Conservation (phyloP, 2,797 vertebrate species). For the Peromyscus attwateri region DNA sequence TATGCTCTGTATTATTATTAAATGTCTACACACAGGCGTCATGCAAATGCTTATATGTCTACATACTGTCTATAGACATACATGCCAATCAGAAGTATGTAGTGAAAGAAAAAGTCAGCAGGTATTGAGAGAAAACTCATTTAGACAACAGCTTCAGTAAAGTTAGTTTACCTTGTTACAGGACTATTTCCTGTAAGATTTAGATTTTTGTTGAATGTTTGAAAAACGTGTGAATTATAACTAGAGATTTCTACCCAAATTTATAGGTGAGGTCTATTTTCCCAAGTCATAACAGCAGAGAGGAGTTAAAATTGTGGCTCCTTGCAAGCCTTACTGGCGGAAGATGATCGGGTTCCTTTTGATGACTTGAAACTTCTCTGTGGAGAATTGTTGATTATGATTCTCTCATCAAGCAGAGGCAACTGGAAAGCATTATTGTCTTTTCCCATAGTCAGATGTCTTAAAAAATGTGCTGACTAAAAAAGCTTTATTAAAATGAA, state of each 20-base stretch:
- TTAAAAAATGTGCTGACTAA: not conserved
- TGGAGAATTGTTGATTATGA: not conserved
- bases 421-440: not conserved
- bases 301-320: not conserved
- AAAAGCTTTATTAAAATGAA: constrained; percentile 46
- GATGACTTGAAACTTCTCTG: not conserved
- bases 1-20: not conserved
- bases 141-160: not conserved
- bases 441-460: not conserved
- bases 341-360: not conserved
- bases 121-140: not conserved
- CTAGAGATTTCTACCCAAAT: not conserved
- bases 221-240: not conserved
- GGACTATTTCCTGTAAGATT: not conserved
- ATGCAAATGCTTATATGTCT: not conserved
- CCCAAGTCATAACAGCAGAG: not conserved
- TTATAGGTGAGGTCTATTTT: constrained; percentile 17
- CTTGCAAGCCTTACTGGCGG: not conserved
- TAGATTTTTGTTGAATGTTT: constrained; percentile 34
- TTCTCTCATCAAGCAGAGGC: not conserved
- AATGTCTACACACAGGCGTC: not conserved
- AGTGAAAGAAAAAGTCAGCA: not conserved
- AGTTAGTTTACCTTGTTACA: not conserved
- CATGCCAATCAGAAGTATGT: not conserved
- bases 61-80: not conserved